phyloP scores from a whole-genome alignment of 2,797 vertebrate species.

The Catharus ustulatus region DNA sequence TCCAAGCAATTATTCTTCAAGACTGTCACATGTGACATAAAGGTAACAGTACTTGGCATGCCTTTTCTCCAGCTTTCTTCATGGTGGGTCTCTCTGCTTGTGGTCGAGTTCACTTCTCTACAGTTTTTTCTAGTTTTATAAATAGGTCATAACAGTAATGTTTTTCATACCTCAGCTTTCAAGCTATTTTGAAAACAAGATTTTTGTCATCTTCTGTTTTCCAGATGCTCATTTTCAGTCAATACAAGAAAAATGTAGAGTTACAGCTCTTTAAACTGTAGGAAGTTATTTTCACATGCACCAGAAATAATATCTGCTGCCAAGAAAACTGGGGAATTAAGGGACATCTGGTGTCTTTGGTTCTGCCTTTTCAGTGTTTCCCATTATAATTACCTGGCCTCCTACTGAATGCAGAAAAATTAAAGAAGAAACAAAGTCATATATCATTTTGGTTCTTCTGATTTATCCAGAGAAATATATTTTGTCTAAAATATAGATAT shows the following conservation, averaged over 20 bases:
- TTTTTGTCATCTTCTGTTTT: not conserved
- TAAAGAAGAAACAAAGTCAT: not conserved
- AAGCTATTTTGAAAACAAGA: not conserved
- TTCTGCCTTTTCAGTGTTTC: not conserved
- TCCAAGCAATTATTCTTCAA: not conserved
- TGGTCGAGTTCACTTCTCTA: rapidly evolving
- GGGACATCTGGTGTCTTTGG: not conserved
- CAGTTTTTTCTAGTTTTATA: not conserved
- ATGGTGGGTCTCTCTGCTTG: not conserved
- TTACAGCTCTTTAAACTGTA: not conserved
- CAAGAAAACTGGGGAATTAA: not conserved
- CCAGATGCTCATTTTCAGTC: not conserved
- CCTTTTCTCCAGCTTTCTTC: not conserved
- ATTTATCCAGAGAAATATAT: not conserved
- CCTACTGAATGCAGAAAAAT: not conserved
- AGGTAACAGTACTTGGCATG: not conserved
- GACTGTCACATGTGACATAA: not conserved
- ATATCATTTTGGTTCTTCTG: not conserved
- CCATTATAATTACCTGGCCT: not conserved
- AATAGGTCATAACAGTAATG: not conserved
- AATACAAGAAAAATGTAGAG: not conserved
- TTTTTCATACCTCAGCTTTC: not conserved
- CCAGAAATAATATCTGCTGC: not conserved
- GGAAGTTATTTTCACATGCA: not conserved
- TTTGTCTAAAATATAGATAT: not conserved